Evolutionary conservation across 1,140 invertebrate genomes (phyloP).

Genomic region (Drosophila santomea): DNA sequence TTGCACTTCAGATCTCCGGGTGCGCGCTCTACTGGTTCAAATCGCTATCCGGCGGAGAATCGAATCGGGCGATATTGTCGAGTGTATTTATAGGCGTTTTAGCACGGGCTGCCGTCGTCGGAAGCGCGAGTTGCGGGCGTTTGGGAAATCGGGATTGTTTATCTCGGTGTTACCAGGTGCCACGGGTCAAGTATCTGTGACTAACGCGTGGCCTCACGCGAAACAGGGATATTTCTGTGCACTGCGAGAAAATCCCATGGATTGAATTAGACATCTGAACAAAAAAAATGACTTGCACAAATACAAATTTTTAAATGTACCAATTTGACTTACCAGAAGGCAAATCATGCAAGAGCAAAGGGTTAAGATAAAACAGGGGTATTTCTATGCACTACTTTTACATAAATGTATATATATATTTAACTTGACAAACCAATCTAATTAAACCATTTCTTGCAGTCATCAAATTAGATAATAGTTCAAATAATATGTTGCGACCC

Average conservation of each 20-base stretch:
- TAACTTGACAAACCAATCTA: too few species aligned
- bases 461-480: too few species aligned
- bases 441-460: too few species aligned
- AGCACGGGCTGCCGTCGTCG: background rate
- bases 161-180: conserved; percentile 36
- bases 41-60: conserved; percentile 44
- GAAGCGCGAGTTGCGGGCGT: conserved; percentile 35
- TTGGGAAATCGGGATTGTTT: conserved; percentile 40
- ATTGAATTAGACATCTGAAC: too few species aligned
- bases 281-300: too few species aligned
- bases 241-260: background rate
- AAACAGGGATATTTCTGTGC: background rate
- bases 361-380: too few species aligned
- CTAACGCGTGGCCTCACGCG: background rate
- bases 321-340: too few species aligned
- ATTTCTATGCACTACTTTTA: too few species aligned
- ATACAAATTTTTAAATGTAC: too few species aligned
- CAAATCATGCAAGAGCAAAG: too few species aligned
- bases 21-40: conserved; percentile 15
- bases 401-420: too few species aligned
- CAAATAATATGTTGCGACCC: too few species aligned
- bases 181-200: background rate
- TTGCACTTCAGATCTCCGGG: conserved; percentile 46
- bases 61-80: conserved; percentile 18
- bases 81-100: conserved; percentile 25